Evolutionary conservation across 2,113 vertebrate species (phyloP).

Genomic region (Protomyctophum bolini): DNA sequence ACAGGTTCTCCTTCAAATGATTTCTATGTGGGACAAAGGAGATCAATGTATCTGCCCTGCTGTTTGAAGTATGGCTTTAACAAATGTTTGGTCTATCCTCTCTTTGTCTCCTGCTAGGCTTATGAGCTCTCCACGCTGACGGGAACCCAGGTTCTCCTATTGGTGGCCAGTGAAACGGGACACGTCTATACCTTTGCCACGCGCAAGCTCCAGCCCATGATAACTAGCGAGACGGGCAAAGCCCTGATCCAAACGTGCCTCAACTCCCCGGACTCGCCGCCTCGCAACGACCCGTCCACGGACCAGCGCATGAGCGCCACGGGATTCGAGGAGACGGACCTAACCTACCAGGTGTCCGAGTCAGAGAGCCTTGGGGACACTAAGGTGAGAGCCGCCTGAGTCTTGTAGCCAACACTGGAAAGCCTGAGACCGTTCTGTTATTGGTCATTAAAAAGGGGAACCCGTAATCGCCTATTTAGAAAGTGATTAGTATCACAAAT

Average conservation of each 20-base stretch:
- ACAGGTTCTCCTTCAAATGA: no score
- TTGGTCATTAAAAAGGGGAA: background rate
- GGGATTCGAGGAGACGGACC: slow-evolving; percentile 97
- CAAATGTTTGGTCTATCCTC: background rate
- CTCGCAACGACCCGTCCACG: slow-evolving; percentile 92
- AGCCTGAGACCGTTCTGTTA: background rate
- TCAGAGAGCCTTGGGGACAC: slow-evolving; percentile 97
- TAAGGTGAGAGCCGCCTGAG: slow-evolving; percentile 81
- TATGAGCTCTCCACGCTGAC: slow-evolving; percentile 98
- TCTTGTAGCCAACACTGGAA: background rate
- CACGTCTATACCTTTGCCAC: slow-evolving; percentile 99
- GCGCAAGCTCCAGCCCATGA: slow-evolving; percentile 98
- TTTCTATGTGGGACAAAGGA: no score
- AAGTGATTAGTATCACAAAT: background rate
- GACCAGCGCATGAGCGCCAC: slow-evolving; percentile 99
- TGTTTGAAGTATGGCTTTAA: background rate
- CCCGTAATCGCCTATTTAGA: background rate
- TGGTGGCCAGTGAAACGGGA: slow-evolving; percentile 98
- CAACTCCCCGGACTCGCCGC: slow-evolving; percentile 97
- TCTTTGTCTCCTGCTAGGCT: slow-evolving; percentile 74
- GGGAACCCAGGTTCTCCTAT: slow-evolving; percentile 94
- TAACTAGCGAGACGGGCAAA: slow-evolving; percentile 98
- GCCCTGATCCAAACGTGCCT: slow-evolving; percentile 98
- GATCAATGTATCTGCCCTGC: background rate
- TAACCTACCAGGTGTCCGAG: slow-evolving; percentile 98